Conservation (phyloP, 1,140 invertebrate genomes). For the Aphelinus atriplicis region DNA sequence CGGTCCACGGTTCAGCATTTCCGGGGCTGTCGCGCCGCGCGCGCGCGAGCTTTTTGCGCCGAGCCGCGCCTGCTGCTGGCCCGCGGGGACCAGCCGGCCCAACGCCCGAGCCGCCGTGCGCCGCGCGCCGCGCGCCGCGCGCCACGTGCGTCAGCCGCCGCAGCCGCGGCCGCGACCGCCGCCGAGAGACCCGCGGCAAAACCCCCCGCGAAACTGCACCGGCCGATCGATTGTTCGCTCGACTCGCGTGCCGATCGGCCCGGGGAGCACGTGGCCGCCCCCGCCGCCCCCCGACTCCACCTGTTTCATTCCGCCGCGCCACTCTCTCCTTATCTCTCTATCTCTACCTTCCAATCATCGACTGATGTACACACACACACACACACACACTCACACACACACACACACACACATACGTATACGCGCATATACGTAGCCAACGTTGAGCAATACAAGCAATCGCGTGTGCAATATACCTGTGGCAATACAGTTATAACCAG, state of each 20-base stretch:
- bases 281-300: not conserved
- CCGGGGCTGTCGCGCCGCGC: conserved; percentile 49
- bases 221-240: too few species aligned
- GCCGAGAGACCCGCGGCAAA: too few species aligned
- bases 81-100: not conserved
- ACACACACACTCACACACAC: not conserved
- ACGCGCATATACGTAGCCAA: not conserved
- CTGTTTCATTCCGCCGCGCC: not conserved
- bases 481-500: too few species aligned
- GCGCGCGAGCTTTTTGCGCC: conserved; percentile 45
- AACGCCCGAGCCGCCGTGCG: too few species aligned
- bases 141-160: not conserved
- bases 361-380: not conserved
- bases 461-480: not conserved
- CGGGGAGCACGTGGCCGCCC: too few species aligned
- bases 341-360: not conserved
- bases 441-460: not conserved
- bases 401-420: not conserved
- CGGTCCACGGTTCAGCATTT: conserved; percentile 67
- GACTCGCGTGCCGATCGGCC: too few species aligned
- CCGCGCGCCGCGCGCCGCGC: too few species aligned
- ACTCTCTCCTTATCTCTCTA: not conserved
- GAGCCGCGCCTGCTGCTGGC: not conserved
- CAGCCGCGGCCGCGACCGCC: not conserved
- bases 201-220: too few species aligned